Evolutionary conservation across 2,888 invertebrate species (phyloP), one percentile per base, ranked within the genome.

Genomic region (Leucophenga montana): DNA sequence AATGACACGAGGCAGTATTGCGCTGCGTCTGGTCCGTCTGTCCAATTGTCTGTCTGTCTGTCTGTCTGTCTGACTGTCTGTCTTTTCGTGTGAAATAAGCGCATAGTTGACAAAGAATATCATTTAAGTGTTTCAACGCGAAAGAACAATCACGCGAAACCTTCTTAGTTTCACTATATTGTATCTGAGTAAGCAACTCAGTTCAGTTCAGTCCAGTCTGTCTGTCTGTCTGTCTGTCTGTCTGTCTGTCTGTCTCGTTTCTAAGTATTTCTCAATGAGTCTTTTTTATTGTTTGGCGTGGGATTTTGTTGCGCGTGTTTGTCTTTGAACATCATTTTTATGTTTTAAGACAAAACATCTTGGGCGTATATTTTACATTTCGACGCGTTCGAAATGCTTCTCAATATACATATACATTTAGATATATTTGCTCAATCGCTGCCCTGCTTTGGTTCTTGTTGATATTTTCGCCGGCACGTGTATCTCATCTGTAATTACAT

Each of bases 401-500:
- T 33, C 3, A 33, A 33, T 33, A 33, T 33, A 3, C 8, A 33
- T 3, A 33, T 33, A 33, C 33, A 33, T 33, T 33, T 8, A 33
- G 33, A 33, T 33, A 33, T 33, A 16, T 16, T 48, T 13, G 13
- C 13, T 48, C 16, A 48, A 8, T 13, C 48, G 4, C 48, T 48
- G 6, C 16, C 33, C 4, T 5, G 50, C 13, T n/a, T 4, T n/a
- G 50, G 11, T 18, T 50, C 50, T 11, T 50, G 6, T 50, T 50
- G 1, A 13, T 18, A 69, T 57, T 57, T 20, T 68, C 22, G 56
- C 62, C 79, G 83, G 81, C 81, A 82, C 81, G 81, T 82, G 83
- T 83, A 79, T 76, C 81, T 81, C 75, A 76, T 73, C 77, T 78
- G 77, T 82, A 82, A 82, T 82, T 82, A 82, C 83, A 81, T 82